A percentile compares a stretch with the other conserved stretches of the same genome.
These are phyloP conservation scores for Grammomys surdaster DNA, from an alignment of 2,113 vertebrate genomes.

Conservation along the genomic window DNA sequence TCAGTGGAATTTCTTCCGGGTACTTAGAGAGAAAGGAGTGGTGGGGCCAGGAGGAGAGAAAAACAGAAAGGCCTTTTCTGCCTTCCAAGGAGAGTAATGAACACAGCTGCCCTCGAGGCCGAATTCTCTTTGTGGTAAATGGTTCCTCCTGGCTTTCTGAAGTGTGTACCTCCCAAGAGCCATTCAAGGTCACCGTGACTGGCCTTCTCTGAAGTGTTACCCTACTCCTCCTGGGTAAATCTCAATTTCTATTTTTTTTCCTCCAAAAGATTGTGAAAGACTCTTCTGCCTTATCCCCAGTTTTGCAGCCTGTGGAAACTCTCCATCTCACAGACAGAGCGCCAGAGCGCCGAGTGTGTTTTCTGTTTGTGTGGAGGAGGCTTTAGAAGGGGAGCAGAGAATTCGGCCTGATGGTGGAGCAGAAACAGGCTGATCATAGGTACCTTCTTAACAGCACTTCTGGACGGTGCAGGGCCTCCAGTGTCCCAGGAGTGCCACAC, in stretches of 20 bases:
- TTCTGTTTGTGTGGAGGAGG: not conserved
- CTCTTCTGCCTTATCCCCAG: not conserved
- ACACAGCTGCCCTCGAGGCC: not conserved
- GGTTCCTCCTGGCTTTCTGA: conserved; percentile 49
- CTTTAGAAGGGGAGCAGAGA: not conserved
- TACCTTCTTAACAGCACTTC: not conserved
- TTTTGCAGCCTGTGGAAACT: conserved; percentile 38
- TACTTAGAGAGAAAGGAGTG: conserved; percentile 37
- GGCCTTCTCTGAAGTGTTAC: conserved; percentile 13
- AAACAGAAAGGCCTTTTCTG: conserved; percentile 57
- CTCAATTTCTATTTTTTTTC: conserved; percentile 42
- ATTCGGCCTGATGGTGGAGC: not conserved
- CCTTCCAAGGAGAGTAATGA: conserved; percentile 31
- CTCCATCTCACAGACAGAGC: not conserved
- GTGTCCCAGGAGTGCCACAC: not conserved
- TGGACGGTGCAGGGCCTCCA: not conserved
- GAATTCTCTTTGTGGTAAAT: not conserved
- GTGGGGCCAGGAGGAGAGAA: not conserved
- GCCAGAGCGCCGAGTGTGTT: not conserved
- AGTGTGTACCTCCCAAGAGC: not conserved
- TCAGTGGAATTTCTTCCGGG: conserved; percentile 52
- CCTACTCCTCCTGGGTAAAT: not conserved
- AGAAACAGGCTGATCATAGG: not conserved
- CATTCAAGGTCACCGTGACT: conserved; percentile 5
- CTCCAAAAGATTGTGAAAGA: conserved; percentile 29